Base-by-base conservation (phyloP, 2,888 invertebrate genomes). In the Pandemis cinnamomeana region DNA sequence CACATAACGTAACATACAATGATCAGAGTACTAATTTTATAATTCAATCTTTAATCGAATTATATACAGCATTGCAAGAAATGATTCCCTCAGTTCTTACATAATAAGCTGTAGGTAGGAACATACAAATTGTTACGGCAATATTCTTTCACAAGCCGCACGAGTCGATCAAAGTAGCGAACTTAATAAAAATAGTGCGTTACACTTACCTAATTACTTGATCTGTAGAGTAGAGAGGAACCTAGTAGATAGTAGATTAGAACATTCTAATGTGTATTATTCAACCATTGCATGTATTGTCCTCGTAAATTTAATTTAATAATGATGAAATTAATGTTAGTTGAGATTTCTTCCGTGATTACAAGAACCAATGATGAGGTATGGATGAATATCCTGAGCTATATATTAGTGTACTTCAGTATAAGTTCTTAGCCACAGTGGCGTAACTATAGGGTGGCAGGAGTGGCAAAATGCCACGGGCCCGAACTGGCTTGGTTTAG, bases 11-110 rank as follows among this genome's bases (percentile, higher is more conserved):
- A n/a, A n/a, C n/a, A n/a, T 20, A 11, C 11, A 46, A 46, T 11
- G 7, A 55, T 20, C n/a, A n/a, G 4, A 55, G 13, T 55, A 55
- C 20, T 5, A n/a, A 20, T 20, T 6, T 63, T 20, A 44, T 15
- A 11, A 44, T 62, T 68, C 41, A 63, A 63, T 36, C 63, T 63
- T 36, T 68, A 63, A 72, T 68, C 58, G 48, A 72, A 69, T 72
- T 68, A 72, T 46, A 58, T 63, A 63, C 68, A 63, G 58, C 68
- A 72, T 62, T 63, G 36, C 44, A 63, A 63, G 63, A 63, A 68
- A 67, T 67, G 58, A 46, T 48, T 48, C 67, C 55, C 68, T 68
- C 27, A 27, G n/a, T 44, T 27, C 46, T 64, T 64, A 48, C 36
- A 7, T 10, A 64, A 7, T 10, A 64, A 64, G 27, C 15, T 10